Evolutionary conservation across 2,113 vertebrate genomes (phyloP), one percentile per base, ranked within the genome.

Genomic region (Talpa occidentalis): DNA sequence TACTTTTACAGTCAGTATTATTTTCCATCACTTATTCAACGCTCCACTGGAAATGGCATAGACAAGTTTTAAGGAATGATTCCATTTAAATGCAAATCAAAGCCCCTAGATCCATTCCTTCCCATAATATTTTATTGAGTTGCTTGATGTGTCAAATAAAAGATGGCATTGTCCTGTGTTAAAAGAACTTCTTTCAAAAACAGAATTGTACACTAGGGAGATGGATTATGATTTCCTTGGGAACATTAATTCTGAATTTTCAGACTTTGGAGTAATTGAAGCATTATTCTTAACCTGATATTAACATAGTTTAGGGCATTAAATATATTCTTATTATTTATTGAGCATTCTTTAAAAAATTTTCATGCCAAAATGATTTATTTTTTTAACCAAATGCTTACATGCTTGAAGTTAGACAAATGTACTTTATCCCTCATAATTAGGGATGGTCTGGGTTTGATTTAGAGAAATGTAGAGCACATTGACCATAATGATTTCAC

Each of bases 141-240:
- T 86, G 10, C 17, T 91, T 91, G 37, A 87, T 80, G 35, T 83
- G 24, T 19, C 54, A 86, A 95, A 92, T 90, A 93, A 87, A 93
- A 95, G 62, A 78, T 78, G 77, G 17, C 42, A 81, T 90, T 94
- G 77, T 94, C 44, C 37, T 70, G 17, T 95, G 42, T 78, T 95
- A 69, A 77, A 97, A 92, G 32, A 88, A 59, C n/a, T 93, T 93
- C 56, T 93, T 87, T 96, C 52, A 40, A 87, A 91, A 82, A 56
- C 24, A 56, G 10, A 83, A 82, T 52, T 93, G 52, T 73, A 74
- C 30, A 70, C n/a, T 21, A 42, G 35, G 5, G 66, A 74, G 54
- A 80, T 77, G 9, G 60, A 66, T 81, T 88, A 81, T 67, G 56
- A 89, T 83, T 94, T 90, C 72, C 32, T 80, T 74, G 40, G n/a